Evolutionary conservation across 2,113 vertebrate species (phyloP).

Genomic region (Heptranchias perlo): DNA sequence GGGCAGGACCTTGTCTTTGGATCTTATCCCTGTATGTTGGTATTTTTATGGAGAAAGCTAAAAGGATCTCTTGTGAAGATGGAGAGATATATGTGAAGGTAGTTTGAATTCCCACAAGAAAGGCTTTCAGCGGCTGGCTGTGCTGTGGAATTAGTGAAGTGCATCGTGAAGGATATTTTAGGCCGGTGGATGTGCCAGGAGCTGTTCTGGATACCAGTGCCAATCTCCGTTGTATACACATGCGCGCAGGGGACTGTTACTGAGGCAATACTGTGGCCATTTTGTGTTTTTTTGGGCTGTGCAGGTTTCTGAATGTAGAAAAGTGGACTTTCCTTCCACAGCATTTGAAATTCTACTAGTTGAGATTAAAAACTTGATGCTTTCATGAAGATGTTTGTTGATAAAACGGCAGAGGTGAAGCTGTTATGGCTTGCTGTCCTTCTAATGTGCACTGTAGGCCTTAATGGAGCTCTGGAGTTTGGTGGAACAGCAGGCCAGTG

Average conservation of each 20-base stretch:
- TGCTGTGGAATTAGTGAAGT: no score
- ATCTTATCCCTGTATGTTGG: no score
- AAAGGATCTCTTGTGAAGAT: no score
- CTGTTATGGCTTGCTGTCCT: constrained; percentile 42
- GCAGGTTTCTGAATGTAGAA: constrained; percentile 43
- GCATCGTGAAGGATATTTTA: no score
- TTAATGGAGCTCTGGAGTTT: constrained; percentile 68
- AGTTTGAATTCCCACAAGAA: no score
- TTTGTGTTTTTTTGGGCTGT: constrained; percentile 41
- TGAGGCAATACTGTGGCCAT: constrained; percentile 38
- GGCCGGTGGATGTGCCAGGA: background rate
- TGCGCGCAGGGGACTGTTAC: background rate
- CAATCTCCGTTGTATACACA: background rate
- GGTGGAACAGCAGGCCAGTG: constrained; percentile 83
- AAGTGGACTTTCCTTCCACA: constrained; percentile 41
- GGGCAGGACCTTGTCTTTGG: no score
- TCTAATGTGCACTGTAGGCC: constrained; percentile 50
- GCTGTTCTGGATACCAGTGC: background rate
- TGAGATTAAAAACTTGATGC: no score
- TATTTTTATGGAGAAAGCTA: no score
- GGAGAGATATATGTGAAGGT: no score
- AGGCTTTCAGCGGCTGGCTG: no score
- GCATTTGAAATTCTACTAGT: constrained; percentile 37
- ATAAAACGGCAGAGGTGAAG: accelerated
- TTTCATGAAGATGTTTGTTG: background rate